Evolutionary conservation across 1,140 invertebrate genomes (phyloP), one percentile per base, ranked within the genome.

Genomic region (Lepidotrigona ventralis): DNA sequence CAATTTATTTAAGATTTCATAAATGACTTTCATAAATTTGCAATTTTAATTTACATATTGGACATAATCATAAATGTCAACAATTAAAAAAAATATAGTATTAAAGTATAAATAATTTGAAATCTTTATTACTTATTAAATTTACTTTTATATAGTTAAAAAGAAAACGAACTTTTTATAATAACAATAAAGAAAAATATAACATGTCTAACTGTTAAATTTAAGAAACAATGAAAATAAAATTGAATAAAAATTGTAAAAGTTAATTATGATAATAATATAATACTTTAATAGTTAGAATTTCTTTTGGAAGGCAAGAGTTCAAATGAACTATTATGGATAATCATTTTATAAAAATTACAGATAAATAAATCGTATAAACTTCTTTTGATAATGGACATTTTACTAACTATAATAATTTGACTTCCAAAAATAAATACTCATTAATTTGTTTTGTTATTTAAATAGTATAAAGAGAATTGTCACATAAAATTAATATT

Each of bases 351-450:
- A 14, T 64, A 33, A 73, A 33, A 2, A 29, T 58, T 80, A 63
- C 2, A 80, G 63, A 60, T 51, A 73, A 46, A 73, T 12, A 58
- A 70, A 56, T 51, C 29, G n/a, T 71, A 79, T 0, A 83, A 60
- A 79, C 53, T 56, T 6, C 19, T 69, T 68, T 33, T 23, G 23
- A 54, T 53, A 51, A 29, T 29, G 66, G 51, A 54, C 9, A 79
- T 54, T 64, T n/a, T 33, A 60, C 58, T 53, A 74, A 68, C 39
- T 70, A 64, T 68, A 8, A 74, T 78, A 12, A 21, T 68, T 46
- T 69, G 56, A 87, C n/a, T 86, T 79, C 29, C 71, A 80, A 86
- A 87, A 86, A 84, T 86, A 86, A 86, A 86, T 87, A 84, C 58
- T 86, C 73, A 58, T 73, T 63, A 84, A 33, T 79, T 79, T 33